These are phyloP conservation scores for Andrena bicolor DNA, from an alignment of 2,888 invertebrate species.

Conservation along the genomic window DNA sequence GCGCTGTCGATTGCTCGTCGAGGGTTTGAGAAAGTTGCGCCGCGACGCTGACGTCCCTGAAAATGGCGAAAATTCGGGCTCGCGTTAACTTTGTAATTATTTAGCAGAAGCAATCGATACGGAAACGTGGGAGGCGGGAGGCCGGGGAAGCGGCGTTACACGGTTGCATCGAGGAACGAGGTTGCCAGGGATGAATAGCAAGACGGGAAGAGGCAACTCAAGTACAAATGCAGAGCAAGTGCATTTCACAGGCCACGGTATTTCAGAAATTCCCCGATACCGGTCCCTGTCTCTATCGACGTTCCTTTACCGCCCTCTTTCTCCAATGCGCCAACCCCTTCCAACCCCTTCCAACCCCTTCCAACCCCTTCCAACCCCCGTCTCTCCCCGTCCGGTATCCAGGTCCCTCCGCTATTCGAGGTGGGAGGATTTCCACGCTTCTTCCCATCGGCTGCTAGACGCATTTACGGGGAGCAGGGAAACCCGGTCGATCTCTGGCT, in stretches of 20 bases:
- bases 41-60: no score
- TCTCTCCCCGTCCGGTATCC: background rate
- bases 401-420: constrained; percentile 34
- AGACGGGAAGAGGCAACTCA: constrained; percentile 52
- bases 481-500: constrained; percentile 46
- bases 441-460: constrained; percentile 42
- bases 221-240: constrained; percentile 73
- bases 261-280: constrained; percentile 75
- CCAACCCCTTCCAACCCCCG: constrained; percentile 6
- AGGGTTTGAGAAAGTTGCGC: no score
- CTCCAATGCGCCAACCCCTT: constrained; percentile 52
- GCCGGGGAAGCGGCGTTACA: background rate
- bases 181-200: constrained; percentile 15
- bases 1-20: no score
- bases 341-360: constrained; percentile 18
- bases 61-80: background rate
- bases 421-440: constrained; percentile 59
- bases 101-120: constrained; percentile 19
- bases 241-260: constrained; percentile 74
- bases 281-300: constrained; percentile 59
- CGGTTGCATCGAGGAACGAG: constrained; percentile 1
- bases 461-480: constrained; percentile 48
- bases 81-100: constrained; percentile 12
- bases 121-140: background rate
- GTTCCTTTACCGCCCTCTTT: constrained; percentile 62